Percentiles rank a stretch among this genome's conserved stretches.
Evolutionary conservation across 2,888 invertebrate genomes (phyloP).

Genomic region (Mythimna vitellina): DNA sequence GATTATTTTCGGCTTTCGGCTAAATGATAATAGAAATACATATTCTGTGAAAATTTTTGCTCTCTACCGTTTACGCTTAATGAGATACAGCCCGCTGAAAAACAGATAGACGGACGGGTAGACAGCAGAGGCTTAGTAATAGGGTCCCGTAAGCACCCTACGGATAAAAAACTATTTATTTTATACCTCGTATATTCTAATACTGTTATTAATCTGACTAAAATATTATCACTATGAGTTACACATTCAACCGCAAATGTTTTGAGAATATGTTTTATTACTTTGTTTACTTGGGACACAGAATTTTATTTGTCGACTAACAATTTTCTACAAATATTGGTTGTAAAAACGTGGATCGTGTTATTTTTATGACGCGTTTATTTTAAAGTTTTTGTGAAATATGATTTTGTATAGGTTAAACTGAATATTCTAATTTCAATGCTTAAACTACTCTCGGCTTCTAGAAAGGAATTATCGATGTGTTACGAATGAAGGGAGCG

Average conservation of each 20-base stretch:
- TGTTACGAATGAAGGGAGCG: no score
- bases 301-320: constrained; percentile 20
- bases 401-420: not conserved
- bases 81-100: no score
- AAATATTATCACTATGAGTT: constrained; percentile 53
- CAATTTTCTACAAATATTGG: constrained; percentile 8
- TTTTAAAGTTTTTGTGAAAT: not conserved
- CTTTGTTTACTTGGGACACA: constrained; percentile 50
- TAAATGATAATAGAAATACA: no score
- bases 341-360: not conserved
- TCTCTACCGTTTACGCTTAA: no score
- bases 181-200: constrained; percentile 7
- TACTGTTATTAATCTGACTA: constrained; percentile 52
- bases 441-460: not conserved
- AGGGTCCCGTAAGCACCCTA: no score
- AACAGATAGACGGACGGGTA: no score
- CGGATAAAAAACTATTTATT: no score
- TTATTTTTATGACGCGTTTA: not conserved
- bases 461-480: no score
- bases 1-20: no score
- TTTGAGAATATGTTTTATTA: constrained; percentile 58
- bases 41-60: no score
- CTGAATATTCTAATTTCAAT: not conserved
- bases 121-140: no score
- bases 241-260: constrained; percentile 13